A percentile compares a stretch with the other conserved stretches of the same genome.
Conservation (phyloP, 2,888 invertebrate species). For the Sarcophaga variegata region DNA sequence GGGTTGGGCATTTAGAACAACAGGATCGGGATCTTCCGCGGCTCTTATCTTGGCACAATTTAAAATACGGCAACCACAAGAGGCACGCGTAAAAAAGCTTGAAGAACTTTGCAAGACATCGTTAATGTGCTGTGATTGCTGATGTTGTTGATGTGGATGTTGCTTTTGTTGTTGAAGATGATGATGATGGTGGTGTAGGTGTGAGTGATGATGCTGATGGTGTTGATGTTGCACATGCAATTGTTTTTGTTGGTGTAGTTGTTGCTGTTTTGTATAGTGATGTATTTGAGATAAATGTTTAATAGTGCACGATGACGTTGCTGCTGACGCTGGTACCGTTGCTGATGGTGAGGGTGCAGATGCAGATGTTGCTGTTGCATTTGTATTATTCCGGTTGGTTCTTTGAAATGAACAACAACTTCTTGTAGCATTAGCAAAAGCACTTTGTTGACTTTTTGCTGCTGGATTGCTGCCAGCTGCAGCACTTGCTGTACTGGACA, state of each 20-base stretch:
- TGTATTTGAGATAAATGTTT: conserved; percentile 67
- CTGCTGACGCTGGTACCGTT: not conserved
- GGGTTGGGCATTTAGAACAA: conserved; percentile 71
- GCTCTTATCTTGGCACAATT: conserved; percentile 83
- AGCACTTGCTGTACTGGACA: conserved; percentile 68
- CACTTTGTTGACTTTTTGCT: conserved; percentile 69
- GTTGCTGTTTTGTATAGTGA: conserved; percentile 69
- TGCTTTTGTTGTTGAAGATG: not conserved
- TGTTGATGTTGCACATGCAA: not conserved
- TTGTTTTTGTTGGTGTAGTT: conserved; percentile 45
- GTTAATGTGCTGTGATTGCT: not conserved
- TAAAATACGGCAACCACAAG: conserved; percentile 81
- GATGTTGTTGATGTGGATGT: not conserved
- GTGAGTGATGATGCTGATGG: no score
- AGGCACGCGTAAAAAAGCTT: conserved; percentile 78
- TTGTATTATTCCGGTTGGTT: conserved; percentile 49
- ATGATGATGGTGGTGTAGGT: no score
- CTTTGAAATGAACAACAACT: conserved; percentile 80
- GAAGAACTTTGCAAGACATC: conserved; percentile 66
- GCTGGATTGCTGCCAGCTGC: conserved; percentile 46
- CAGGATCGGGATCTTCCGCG: conserved; percentile 82
- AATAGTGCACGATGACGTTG: conserved; percentile 54
- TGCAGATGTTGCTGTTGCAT: not conserved
- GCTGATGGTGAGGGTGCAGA: no score
- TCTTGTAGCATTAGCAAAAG: conserved; percentile 75